Conservation (phyloP, 2,888 invertebrate genomes). For the Endotricha flammealis region DNA sequence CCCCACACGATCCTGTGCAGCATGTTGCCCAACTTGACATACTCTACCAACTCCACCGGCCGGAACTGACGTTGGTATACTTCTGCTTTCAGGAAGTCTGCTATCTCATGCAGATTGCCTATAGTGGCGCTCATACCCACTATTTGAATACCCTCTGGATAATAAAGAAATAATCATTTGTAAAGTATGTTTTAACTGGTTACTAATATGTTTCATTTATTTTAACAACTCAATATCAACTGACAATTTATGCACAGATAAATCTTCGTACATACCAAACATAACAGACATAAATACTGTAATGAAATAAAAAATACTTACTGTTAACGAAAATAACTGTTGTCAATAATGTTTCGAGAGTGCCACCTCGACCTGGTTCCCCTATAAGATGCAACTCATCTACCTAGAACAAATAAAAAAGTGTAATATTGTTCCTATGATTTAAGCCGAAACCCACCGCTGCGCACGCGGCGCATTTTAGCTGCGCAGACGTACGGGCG, state of each 20-base stretch:
- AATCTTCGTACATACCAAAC: too few relatives aligned
- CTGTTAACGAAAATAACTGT: constrained; percentile 86
- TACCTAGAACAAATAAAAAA: constrained; percentile 68
- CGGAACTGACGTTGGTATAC: constrained; percentile 91
- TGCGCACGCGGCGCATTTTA: too few relatives aligned
- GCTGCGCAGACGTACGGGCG: too few relatives aligned
- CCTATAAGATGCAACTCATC: constrained; percentile 97
- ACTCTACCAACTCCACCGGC: constrained; percentile 91
- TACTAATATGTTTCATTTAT: too few relatives aligned
- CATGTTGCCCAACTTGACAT: constrained; percentile 83
- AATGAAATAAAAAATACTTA: constrained; percentile 63
- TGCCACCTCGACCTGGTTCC: constrained; percentile 90
- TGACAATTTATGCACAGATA: too few relatives aligned
- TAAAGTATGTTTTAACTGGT: too few relatives aligned
- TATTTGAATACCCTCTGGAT: constrained; percentile 83
- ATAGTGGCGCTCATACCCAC: constrained; percentile 99
- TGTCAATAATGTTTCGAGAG: constrained; percentile 89
- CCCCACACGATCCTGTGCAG: constrained; percentile 60
- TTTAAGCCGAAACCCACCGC: too few relatives aligned
- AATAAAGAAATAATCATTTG: too few relatives aligned
- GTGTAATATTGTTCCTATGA: too few relatives aligned
- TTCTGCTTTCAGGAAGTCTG: constrained; percentile 88
- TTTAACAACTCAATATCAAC: too few relatives aligned
- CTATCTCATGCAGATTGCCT: constrained; percentile 91
- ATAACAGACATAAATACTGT: neutral